Base-by-base conservation (phyloP, 1,140 invertebrate species). In the Sminthurinus signatus region DNA sequence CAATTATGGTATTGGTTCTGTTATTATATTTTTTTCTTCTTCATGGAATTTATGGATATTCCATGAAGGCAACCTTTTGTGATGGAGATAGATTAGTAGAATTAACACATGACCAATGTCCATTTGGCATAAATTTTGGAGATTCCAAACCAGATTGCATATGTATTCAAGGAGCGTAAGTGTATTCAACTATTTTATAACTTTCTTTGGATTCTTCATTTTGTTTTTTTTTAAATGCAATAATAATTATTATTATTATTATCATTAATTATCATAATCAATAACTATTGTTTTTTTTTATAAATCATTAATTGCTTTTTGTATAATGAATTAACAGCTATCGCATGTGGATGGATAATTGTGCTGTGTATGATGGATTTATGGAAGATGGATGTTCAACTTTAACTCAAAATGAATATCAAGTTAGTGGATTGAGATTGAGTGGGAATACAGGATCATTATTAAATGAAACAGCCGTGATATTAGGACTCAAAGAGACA, bases 321-420 rank as follows among this genome's bases (percentile, higher is more conserved):
- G n/a, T n/a, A n/a, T 23, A 39, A 19, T 43, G 29, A 2, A 23
- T 43, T 28, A 17, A 27, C 21, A 65, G 64, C 21, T 65, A 67
- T 23, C 28, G 60, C 25, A 25, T 57, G n/a, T 67, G 65, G 65
- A 52, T 62, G 25, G 65, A 67, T 25, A 55, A 62, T 31, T 67
- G 65, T 43, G 32, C 23, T 19, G 19, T 62, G 1, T 62, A 62
- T 43, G 65, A 67, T 42, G 65, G 65, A 10, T 67, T 62, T 32
- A 62, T 55, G 25, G 21, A 52, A 14, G 52, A 58, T 2, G 60
- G 15, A 15, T 59, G 43, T 62, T 17, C 51, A 15, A 3, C 51
- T 8, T 21, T 62, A 29, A 1, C 19, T 19, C 32, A 62, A 29
- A 36, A 28, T 27, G 51, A 56, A 2, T 25, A 2, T 25, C 5